Conservation (phyloP, 2,113 vertebrate species). For the Chionodraco myersi region DNA sequence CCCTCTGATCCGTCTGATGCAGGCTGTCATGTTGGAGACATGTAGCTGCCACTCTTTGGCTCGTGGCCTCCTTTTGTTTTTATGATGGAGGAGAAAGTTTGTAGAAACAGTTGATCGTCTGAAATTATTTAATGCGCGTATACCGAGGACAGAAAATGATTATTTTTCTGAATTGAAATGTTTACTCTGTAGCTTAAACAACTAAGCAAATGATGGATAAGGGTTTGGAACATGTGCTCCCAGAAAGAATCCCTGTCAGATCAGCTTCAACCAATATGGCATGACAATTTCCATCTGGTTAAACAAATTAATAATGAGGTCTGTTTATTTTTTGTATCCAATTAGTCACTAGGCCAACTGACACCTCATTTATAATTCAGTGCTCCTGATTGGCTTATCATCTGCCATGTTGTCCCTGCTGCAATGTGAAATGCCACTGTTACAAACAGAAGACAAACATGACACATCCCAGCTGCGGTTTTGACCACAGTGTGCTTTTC, state of each 20-base stretch:
- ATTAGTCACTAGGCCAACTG: not conserved
- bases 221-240: not conserved
- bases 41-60: conserved; percentile 13
- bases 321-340: not conserved
- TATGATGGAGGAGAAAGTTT: conserved; percentile 44
- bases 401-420: not conserved
- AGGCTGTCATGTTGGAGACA: conserved; percentile 21
- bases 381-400: not conserved
- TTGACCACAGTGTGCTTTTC: not conserved
- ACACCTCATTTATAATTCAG: not conserved
- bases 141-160: not conserved
- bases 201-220: not conserved
- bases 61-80: conserved; percentile 22
- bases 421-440: not conserved
- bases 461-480: not conserved
- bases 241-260: not conserved
- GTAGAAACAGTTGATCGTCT: conserved; percentile 27
- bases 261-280: not conserved
- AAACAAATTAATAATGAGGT: not conserved
- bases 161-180: not conserved
- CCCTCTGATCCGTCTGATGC: conserved; percentile 39
- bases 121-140: conserved; percentile 3
- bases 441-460: not conserved
- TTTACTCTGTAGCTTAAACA: not conserved
- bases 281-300: not conserved